A percentile compares a stretch with the other conserved stretches of the same genome.
These are phyloP conservation scores for Coccyzus lansbergi DNA, from an alignment of 2,797 vertebrate species.

Conservation along the genomic window DNA sequence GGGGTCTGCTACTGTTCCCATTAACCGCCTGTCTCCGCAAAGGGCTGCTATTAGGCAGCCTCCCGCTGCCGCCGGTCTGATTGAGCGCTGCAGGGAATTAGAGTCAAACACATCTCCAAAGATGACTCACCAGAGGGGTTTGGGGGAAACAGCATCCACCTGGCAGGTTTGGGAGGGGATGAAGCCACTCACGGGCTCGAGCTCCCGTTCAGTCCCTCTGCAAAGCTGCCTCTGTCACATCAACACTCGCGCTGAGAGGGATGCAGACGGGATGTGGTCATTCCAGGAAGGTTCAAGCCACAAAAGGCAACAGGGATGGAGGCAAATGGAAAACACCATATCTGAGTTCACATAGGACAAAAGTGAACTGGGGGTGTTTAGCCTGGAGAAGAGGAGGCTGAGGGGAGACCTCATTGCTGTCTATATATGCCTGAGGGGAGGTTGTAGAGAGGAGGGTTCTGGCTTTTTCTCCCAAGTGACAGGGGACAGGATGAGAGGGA, in stretches of 20 bases:
- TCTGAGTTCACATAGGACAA: rapidly evolving
- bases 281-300: not conserved
- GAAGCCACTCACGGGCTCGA: not conserved
- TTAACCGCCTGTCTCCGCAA: constrained; percentile 45
- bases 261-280: not conserved
- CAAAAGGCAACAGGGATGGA: not conserved
- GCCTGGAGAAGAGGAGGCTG: too few species aligned
- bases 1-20: constrained; percentile 74
- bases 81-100: constrained; percentile 45
- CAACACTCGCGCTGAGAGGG: not conserved
- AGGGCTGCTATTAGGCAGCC: constrained; percentile 63
- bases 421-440: too few species aligned
- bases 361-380: too few species aligned
- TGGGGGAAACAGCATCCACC: not conserved
- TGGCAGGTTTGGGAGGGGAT: not conserved
- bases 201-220: not conserved
- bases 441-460: too few species aligned
- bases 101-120: not conserved
- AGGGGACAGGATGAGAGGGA: too few species aligned
- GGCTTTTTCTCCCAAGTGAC: too few species aligned
- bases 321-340: not conserved
- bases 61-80: constrained; percentile 52
- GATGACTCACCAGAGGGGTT: not conserved
- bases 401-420: too few species aligned
- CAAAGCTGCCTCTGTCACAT: not conserved